A percentile compares a stretch with the other conserved stretches of the same genome.
Evolutionary conservation across 35 echinoderm and acorn worm species (phyloP).

Genomic region (Hemicentrotus pulcherrimus): DNA sequence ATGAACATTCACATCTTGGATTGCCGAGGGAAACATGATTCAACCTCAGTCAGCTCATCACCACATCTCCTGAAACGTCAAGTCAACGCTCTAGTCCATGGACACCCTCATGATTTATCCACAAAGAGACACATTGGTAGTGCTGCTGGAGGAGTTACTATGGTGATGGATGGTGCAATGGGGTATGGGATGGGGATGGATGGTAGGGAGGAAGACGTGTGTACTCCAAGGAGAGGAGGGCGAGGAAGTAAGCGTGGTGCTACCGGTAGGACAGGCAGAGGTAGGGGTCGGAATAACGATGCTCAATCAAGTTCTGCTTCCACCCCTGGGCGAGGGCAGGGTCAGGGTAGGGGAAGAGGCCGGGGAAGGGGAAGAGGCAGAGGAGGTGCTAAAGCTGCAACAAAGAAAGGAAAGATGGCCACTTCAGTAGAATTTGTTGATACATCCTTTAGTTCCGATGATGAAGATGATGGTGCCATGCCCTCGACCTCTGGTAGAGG

Average conservation of each 20-base stretch:
- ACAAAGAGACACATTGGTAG: neutral
- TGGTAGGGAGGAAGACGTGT: neutral
- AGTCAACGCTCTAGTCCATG: neutral
- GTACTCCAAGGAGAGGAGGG: neutral
- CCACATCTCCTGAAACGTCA: neutral
- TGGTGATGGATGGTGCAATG: neutral
- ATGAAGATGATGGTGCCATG: neutral
- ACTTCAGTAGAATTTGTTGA: neutral
- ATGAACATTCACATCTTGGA: conserved; percentile 25
- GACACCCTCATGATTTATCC: neutral
- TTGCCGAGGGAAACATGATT: neutral
- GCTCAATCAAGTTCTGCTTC: neutral
- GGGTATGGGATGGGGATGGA: neutral
- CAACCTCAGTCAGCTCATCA: neutral
- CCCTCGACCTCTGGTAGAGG: neutral
- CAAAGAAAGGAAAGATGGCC: neutral
- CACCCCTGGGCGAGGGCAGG: neutral
- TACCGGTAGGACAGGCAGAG: neutral
- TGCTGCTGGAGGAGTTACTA: neutral
- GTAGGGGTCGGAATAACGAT: neutral
- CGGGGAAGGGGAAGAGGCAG: conserved; percentile 26
- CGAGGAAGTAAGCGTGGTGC: neutral
- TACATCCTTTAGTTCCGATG: neutral
- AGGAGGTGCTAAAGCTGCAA: neutral
- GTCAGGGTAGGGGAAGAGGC: neutral